A percentile compares a stretch with the other conserved stretches of the same genome.
Evolutionary conservation across 53 echinoderm and acorn worm species (phyloP).

Genomic region (Zoroaster sp.): DNA sequence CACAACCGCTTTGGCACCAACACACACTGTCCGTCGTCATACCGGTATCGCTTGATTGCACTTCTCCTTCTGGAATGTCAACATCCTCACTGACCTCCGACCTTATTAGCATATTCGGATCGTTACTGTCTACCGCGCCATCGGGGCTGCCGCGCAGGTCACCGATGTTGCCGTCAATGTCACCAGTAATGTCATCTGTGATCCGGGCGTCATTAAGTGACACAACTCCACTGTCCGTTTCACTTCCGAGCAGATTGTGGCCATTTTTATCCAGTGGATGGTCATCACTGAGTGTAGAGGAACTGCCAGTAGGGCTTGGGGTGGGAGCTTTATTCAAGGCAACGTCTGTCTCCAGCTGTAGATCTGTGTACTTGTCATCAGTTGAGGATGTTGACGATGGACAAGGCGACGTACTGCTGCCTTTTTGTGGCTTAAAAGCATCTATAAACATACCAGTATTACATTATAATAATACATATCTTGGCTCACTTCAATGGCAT

Average conservation of each 20-base stretch:
- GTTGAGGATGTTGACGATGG: conserved; percentile 29
- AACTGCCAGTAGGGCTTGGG: conserved; percentile 91
- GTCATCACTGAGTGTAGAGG: conserved; percentile 91
- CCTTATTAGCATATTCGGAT: neutral
- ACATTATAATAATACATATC: too few relatives aligned
- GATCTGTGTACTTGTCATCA: conserved; percentile 75
- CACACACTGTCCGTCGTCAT: neutral
- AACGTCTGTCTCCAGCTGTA: conserved; percentile 72
- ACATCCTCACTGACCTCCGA: neutral
- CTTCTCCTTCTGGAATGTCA: neutral
- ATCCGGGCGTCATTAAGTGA: conserved; percentile 80
- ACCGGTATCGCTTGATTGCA: conserved; percentile 1
- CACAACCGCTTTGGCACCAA: conserved; percentile 28
- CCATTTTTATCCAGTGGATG: conserved; percentile 90
- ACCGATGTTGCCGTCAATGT: conserved; percentile 32
- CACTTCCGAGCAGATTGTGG: conserved; percentile 79
- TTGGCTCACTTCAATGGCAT: too few relatives aligned
- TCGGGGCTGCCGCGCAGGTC: conserved; percentile 63
- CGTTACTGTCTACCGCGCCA: conserved; percentile 26
- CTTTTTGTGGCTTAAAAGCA: conserved; percentile 25
- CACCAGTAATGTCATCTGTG: conserved; percentile 68
- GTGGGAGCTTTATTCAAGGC: conserved; percentile 76
- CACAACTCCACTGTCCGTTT: conserved; percentile 94
- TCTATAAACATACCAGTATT: neutral
- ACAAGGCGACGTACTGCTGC: conserved; percentile 41